A percentile compares a stretch with the other conserved stretches of the same genome.
Evolutionary conservation across 2,113 vertebrate genomes (phyloP).

Genomic region (Trematocara macrostoma): DNA sequence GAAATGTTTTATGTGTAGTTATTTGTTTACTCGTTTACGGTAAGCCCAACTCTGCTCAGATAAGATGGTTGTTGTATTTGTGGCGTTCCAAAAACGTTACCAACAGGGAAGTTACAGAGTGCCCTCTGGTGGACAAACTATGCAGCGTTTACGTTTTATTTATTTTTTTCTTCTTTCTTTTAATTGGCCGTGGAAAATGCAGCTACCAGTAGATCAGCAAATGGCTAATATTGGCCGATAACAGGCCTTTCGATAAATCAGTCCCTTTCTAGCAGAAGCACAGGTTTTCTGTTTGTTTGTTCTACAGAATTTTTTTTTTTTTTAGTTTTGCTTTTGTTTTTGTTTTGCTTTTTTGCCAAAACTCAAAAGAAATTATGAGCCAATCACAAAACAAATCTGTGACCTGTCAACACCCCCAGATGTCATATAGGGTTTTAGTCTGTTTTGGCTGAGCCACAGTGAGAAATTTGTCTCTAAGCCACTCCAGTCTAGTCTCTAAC

Average conservation of each 20-base stretch:
- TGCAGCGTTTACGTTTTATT: background rate
- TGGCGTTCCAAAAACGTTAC: background rate
- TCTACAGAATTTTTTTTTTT: background rate
- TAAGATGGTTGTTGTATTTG: background rate
- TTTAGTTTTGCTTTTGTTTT: background rate
- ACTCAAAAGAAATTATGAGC: background rate
- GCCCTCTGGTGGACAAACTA: background rate
- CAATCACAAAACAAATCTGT: background rate
- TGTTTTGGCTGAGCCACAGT: background rate
- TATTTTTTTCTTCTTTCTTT: background rate
- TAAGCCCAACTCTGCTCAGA: background rate
- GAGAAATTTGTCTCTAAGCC: background rate
- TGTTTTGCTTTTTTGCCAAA: background rate
- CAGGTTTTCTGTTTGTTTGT: background rate
- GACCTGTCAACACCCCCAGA: background rate
- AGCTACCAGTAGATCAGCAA: background rate
- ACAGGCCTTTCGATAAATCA: background rate
- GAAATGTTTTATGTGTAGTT: background rate
- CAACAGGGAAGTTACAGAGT: background rate
- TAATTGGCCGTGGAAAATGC: accelerated
- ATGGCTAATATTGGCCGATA: background rate
- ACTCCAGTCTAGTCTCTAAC: background rate
- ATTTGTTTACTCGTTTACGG: accelerated
- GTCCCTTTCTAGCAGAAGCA: background rate
- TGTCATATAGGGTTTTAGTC: background rate